Conservation (phyloP, 1,140 invertebrate genomes). For the Aricia agestis region DNA sequence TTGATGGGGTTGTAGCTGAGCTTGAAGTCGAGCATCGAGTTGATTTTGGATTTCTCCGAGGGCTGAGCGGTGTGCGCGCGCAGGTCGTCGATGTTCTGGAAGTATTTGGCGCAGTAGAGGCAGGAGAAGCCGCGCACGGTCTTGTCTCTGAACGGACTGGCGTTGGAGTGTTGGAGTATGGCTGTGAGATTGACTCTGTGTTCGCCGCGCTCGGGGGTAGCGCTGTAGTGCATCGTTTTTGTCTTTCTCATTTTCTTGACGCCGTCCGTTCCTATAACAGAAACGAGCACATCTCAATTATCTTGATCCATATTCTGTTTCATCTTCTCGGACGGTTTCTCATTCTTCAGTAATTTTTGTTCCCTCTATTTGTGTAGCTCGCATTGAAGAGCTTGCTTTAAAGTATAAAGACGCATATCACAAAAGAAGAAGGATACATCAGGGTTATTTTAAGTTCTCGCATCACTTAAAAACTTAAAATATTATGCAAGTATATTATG, state of each 20-base stretch:
- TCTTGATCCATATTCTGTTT: constrained; percentile 51
- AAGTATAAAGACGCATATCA: neutral
- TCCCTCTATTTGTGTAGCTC: neutral
- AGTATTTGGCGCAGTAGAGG: constrained; percentile 62
- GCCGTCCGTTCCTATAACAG: constrained; percentile 67
- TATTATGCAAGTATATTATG: no score
- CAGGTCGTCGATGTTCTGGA: constrained; percentile 51
- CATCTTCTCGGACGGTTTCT: constrained; percentile 25
- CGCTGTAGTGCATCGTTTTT: constrained; percentile 46
- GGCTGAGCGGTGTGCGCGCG: constrained; percentile 53
- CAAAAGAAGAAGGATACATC: no score
- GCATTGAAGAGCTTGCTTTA: neutral
- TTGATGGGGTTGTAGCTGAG: constrained; percentile 68
- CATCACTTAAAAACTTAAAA: no score
- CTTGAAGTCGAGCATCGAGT: constrained; percentile 66
- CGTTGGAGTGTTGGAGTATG: constrained; percentile 67
- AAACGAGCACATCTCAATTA: constrained; percentile 69
- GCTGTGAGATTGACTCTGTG: constrained; percentile 67
- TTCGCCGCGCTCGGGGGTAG: constrained; percentile 64
- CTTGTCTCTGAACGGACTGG: constrained; percentile 65
- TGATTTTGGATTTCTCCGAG: constrained; percentile 60
- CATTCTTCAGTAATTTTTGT: neutral
- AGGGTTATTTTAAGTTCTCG: no score
- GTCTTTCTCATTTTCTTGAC: constrained; percentile 60
- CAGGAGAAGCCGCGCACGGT: constrained; percentile 64